Conservation (phyloP, 2,888 invertebrate species). For the Synergus gifuensis region DNA sequence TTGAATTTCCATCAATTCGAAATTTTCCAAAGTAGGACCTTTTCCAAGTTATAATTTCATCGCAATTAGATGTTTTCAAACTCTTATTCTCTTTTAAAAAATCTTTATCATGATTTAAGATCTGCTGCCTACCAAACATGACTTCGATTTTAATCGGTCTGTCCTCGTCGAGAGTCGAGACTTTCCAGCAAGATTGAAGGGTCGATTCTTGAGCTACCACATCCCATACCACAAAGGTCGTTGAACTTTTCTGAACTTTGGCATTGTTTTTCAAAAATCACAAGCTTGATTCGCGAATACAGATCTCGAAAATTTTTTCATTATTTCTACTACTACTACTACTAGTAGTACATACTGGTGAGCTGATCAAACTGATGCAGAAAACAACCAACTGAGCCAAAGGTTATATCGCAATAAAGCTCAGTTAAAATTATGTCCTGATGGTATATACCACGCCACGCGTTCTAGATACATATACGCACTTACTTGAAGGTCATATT, state of each 20-base stretch:
- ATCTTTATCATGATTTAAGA: background rate
- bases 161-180: slow-evolving; percentile 59
- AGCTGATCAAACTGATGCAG: slow-evolving; percentile 49
- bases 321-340: slow-evolving; percentile 42
- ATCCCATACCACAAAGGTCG: slow-evolving; percentile 70
- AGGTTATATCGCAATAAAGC: slow-evolving; percentile 66
- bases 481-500: slow-evolving; percentile 24
- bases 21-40: background rate
- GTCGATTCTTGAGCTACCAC: slow-evolving; percentile 63
- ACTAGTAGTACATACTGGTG: slow-evolving; percentile 41
- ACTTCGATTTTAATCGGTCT: slow-evolving; percentile 65
- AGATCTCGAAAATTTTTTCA: background rate
- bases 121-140: slow-evolving; percentile 66
- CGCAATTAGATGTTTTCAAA: background rate
- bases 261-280: slow-evolving; percentile 17
- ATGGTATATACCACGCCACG: slow-evolving; percentile 39
- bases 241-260: slow-evolving; percentile 24
- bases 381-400: slow-evolving; percentile 53
- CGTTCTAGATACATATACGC: slow-evolving; percentile 42
- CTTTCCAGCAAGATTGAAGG: slow-evolving; percentile 50
- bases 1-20: no score
- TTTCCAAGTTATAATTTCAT: background rate
- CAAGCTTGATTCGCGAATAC: background rate
- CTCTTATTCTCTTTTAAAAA: background rate
- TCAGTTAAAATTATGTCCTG: slow-evolving; percentile 69